phyloP scores from a whole-genome alignment of 2,888 invertebrate genomes.

The Sceliomorpha sp. region DNA sequence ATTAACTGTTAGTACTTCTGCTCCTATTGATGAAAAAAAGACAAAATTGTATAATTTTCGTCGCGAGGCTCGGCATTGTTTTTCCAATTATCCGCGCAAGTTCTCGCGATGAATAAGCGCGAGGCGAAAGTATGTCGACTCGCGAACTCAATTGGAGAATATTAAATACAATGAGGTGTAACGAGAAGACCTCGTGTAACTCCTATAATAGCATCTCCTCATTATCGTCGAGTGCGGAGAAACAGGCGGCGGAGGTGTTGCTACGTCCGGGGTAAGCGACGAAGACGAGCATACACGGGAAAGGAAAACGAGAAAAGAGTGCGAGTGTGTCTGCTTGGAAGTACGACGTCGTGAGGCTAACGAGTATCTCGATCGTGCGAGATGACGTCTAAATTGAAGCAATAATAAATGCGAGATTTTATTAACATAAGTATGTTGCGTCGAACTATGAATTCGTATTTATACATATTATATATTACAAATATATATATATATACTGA shows the following conservation, averaged over 20 bases:
- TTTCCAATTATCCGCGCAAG: conserved; percentile 32
- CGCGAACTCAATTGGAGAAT: conserved; percentile 21
- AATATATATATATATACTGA: conserved; percentile 74
- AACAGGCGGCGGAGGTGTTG: conserved; percentile 22
- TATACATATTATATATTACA: conserved; percentile 56
- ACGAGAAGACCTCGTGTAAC: conserved; percentile 45
- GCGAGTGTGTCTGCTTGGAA: conserved; percentile 32
- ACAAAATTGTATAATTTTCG: conserved; percentile 25
- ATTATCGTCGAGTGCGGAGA: conserved; percentile 21
- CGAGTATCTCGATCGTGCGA: conserved; percentile 38
- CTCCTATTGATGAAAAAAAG: no score
- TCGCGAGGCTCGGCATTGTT: conserved; percentile 39
- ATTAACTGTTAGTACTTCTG: no score
- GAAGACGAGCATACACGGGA: conserved; percentile 29
- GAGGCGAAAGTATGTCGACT: conserved; percentile 8
- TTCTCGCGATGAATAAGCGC: background rate
- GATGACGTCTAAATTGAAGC: conserved; percentile 63
- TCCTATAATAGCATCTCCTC: conserved; percentile 43
- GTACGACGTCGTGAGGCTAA: conserved; percentile 28
- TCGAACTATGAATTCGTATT: conserved; percentile 46
- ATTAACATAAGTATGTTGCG: conserved; percentile 47
- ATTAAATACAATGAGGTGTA: conserved; percentile 45
- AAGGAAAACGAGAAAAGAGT: conserved; percentile 25
- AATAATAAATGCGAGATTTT: conserved; percentile 61
- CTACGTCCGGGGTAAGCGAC: conserved; percentile 5